Percentiles rank a stretch among this genome's conserved stretches.
Conservation (phyloP, 1,140 invertebrate genomes). For the Physella acuta region DNA sequence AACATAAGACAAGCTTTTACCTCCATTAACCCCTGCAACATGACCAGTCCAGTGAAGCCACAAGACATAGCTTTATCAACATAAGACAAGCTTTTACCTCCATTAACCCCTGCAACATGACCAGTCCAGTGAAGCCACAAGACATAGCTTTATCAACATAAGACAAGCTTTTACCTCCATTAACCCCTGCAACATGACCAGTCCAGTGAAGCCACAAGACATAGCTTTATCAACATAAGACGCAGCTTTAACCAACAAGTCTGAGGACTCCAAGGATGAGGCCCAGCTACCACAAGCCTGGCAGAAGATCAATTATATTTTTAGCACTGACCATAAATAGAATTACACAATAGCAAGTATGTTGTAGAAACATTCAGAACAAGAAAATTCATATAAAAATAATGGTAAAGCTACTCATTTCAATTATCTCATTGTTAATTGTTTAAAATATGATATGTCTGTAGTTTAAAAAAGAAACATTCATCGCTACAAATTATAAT, state of each 20-base stretch:
- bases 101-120: conserved; percentile 39
- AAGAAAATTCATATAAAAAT: neutral
- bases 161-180: no score
- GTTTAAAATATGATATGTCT: neutral
- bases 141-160: conserved; percentile 40
- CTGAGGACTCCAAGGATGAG: conserved; percentile 20
- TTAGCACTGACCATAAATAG: neutral
- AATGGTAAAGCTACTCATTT: neutral
- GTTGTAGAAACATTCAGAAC: neutral
- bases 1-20: conserved; percentile 31
- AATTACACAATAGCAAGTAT: neutral
- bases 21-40: conserved; percentile 37
- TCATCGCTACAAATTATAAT: neutral
- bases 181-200: conserved; percentile 43
- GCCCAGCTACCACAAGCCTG: conserved; percentile 41
- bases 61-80: conserved; percentile 41
- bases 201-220: conserved; percentile 42
- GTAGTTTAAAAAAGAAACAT: neutral
- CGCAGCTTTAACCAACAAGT: conserved; percentile 30
- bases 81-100: conserved; percentile 23
- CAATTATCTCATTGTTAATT: neutral
- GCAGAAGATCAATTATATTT: neutral
- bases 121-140: conserved; percentile 41
- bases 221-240: conserved; percentile 36
- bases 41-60: conserved; percentile 41